These are phyloP conservation scores for Polyodon spathula DNA, from an alignment of 2,113 vertebrate genomes.

Conservation along the genomic window DNA sequence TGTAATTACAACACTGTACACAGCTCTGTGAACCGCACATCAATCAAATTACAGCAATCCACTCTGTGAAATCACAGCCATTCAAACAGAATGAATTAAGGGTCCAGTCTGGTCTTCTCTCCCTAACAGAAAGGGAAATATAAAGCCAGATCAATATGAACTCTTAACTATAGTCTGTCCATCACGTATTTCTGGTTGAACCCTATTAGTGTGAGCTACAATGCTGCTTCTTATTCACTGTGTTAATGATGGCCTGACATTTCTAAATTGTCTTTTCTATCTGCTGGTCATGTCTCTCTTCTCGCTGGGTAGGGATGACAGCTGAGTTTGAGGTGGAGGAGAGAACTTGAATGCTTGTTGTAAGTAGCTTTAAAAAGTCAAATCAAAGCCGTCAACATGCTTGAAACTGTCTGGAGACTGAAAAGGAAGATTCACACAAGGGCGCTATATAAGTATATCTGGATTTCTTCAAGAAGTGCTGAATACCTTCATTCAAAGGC, in stretches of 20 bases:
- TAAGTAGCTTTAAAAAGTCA: too few relatives aligned
- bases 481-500: too few relatives aligned
- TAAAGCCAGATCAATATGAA: neutral
- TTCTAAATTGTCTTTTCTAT: too few relatives aligned
- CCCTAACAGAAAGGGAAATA: constrained; percentile 16
- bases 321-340: too few relatives aligned
- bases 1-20: constrained; percentile 74
- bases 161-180: constrained; percentile 1
- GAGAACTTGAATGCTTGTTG: too few relatives aligned
- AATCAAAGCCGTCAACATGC: too few relatives aligned
- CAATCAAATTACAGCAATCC: constrained; percentile 56
- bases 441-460: too few relatives aligned
- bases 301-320: too few relatives aligned
- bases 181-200: neutral
- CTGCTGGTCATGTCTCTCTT: too few relatives aligned
- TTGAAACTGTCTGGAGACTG: too few relatives aligned
- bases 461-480: too few relatives aligned
- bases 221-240: neutral
- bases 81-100: constrained; percentile 24
- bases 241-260: neutral
- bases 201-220: constrained; percentile 1
- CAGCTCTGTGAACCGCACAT: constrained; percentile 55
- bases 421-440: too few relatives aligned
- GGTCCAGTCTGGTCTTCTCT: constrained; percentile 28
- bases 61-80: constrained; percentile 17